Conservation (phyloP, 2,113 vertebrate species). For the Myanophis thanlyinensis region DNA sequence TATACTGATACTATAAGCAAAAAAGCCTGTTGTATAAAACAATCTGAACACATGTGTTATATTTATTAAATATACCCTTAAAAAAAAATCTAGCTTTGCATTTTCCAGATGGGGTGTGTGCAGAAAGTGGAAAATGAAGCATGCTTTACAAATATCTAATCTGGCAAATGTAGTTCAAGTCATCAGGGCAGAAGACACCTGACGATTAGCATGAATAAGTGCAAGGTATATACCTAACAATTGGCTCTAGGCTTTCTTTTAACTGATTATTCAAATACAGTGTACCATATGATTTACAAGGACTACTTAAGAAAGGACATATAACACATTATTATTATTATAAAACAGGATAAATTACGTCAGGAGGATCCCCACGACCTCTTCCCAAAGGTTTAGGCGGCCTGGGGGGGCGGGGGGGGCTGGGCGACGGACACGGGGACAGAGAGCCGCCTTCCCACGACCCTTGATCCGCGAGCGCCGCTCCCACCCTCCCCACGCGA, state of each 20-base stretch:
- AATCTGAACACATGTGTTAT: background rate
- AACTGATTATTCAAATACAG: background rate
- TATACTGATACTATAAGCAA: background rate
- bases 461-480: too few species aligned
- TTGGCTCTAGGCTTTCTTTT: background rate
- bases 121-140: conserved; percentile 21
- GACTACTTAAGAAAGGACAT: background rate
- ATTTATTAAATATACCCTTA: background rate
- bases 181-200: conserved; percentile 39
- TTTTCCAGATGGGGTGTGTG: conserved; percentile 27
- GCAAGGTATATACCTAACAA: conserved; percentile 7
- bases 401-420: too few species aligned
- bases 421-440: too few species aligned
- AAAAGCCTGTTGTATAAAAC: background rate
- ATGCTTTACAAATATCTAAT: background rate
- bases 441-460: background rate
- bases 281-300: background rate
- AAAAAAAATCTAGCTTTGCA: background rate
- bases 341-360: too few species aligned
- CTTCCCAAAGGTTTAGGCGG: background rate
- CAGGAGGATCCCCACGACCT: too few species aligned
- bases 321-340: background rate
- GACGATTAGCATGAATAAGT: conserved; percentile 34
- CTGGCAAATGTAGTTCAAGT: conserved; percentile 36
- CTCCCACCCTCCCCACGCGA: too few species aligned